Evolutionary conservation across 1,140 invertebrate species (phyloP), one percentile per base, ranked within the genome.

Genomic region (Ditylenchus dipsaci): DNA sequence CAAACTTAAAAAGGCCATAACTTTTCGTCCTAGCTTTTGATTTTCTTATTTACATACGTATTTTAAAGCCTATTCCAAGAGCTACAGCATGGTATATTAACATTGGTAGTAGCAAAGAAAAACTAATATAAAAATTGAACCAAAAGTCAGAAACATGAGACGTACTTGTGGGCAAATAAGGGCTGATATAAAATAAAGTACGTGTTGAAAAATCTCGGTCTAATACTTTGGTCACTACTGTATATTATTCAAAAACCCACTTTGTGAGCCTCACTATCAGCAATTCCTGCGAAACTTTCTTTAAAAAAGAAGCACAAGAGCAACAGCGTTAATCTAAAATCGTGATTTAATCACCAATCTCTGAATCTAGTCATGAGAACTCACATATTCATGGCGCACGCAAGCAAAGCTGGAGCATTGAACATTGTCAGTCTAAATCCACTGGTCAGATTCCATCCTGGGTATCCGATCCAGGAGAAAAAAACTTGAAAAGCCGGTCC

Each of bases 401-500:
- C 58, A 43, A 61, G 27, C 19, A 72, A 63, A 26, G 69, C 68
- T 29, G 69, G 69, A 29, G 67, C 71, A 33, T 53, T 71, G 58
- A 72, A 71, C 69, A 71, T 71, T 19, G 59, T 56, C 26, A 71
- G 17, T 19, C 57, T 8, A 26, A 38, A 29, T 8, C 27, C 13
- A 26, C 47, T 26, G 30, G 43, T 49, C 38, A 71, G 13, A 17
- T 29, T 21, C 26, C 30, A 63, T 1, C 69, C 69, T 9, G 69
- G 69, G 49, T 71, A 74, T 23, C 21, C 63, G 27, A 71, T 62
- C 33, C 60, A 63, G 21, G 69, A 73, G 53, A 71, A 71, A 7
- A 71, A 17, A 27, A 71, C 49, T 65, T 71, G 69, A 15, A 71
- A 60, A 23, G 68, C 69, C 1, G 69, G 72, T 62, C 84, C 85